Conservation (phyloP, 2,113 vertebrate genomes). For the Indicator indicator region DNA sequence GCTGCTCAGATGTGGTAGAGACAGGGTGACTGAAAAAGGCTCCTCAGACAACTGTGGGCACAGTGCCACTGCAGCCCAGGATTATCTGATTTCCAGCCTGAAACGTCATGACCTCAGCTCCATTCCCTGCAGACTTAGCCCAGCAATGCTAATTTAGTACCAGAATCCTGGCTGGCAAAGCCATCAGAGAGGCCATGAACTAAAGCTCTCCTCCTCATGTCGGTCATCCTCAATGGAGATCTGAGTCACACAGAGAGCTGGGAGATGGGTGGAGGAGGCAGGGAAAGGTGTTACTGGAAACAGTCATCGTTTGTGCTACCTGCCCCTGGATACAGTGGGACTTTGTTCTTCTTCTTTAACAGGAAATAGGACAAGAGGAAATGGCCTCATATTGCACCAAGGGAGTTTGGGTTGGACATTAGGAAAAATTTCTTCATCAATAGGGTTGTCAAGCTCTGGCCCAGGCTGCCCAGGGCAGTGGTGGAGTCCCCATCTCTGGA, state of each 20-base stretch:
- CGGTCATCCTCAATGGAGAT: background rate
- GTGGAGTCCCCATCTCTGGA: no score
- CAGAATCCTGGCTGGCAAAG: background rate
- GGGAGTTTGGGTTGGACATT: no score
- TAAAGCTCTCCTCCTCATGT: background rate
- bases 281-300: slow-evolving; percentile 15
- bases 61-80: background rate
- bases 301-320: background rate
- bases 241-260: background rate
- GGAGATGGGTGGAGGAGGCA: background rate
- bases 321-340: background rate
- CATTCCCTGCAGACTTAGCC: background rate
- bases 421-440: no score
- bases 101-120: background rate
- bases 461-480: no score
- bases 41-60: background rate
- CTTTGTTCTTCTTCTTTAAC: slow-evolving; percentile 11
- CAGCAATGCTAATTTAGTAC: background rate
- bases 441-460: no score
- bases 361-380: no score
- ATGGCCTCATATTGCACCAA: no score
- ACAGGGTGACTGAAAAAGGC: background rate
- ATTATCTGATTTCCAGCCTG: background rate
- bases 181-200: background rate
- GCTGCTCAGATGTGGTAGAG: background rate